phyloP scores from a whole-genome alignment of 2,888 invertebrate species.

The Xiphydria camelus region DNA sequence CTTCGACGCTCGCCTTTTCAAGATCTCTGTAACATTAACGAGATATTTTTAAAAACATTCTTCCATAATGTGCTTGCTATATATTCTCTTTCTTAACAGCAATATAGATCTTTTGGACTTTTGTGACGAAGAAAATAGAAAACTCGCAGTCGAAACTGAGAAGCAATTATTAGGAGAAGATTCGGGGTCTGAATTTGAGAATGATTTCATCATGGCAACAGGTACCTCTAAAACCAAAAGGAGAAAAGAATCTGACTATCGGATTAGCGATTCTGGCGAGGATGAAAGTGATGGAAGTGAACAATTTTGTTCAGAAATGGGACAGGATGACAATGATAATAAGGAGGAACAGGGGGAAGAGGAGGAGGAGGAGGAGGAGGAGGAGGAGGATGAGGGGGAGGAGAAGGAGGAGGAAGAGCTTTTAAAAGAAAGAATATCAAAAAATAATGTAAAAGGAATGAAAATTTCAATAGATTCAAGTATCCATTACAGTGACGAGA shows the following conservation, averaged over 20 bases:
- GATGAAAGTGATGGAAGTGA: constrained; percentile 37
- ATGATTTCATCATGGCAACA: constrained; percentile 65
- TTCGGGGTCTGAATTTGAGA: constrained; percentile 66
- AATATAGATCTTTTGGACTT: constrained; percentile 70
- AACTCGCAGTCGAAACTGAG: constrained; percentile 65
- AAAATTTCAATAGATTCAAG: too few relatives aligned
- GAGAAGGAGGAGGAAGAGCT: constrained; percentile 14
- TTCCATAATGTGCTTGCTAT: constrained; percentile 2
- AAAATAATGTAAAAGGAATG: too few relatives aligned
- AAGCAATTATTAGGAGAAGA: constrained; percentile 66
- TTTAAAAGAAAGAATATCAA: constrained; percentile 18
- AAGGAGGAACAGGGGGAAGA: constrained; percentile 24
- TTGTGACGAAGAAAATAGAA: constrained; percentile 70
- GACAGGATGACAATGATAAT: constrained; percentile 10
- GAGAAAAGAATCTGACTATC: constrained; percentile 35
- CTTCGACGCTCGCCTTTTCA: too few relatives aligned
- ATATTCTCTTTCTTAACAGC: constrained; percentile 16
- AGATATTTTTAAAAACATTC: neutral
- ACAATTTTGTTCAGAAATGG: constrained; percentile 14
- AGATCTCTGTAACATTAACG: neutral
- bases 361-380: constrained; percentile 20
- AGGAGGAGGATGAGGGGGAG: constrained; percentile 23
- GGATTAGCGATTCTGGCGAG: constrained; percentile 31
- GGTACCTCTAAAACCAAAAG: constrained; percentile 51
- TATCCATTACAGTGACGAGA: too few relatives aligned